Base-by-base conservation (phyloP, 1,140 invertebrate species). In the Drosophila teissieri region DNA sequence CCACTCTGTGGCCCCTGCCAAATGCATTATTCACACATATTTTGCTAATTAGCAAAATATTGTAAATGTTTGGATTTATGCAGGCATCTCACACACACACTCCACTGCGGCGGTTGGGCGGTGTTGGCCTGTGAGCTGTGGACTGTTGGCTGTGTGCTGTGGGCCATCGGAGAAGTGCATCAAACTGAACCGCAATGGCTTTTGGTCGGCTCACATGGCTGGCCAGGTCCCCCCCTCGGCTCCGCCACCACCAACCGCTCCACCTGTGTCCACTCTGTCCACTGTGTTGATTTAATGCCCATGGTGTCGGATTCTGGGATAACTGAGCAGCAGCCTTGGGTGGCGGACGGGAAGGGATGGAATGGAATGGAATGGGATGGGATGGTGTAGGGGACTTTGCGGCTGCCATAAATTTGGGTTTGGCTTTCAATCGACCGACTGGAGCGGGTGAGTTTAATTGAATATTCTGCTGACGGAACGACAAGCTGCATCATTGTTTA, bases 31-130 rank as follows among this genome's bases (percentile, higher is more conserved):
- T 88, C 84, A 88, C 84, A 84, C 84, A 78, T 84, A 89, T 88
- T 83, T 76, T 78, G 84, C 84, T 88, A 88, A 88, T 88, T 88
- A 88, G 84, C 85, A 88, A 88, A 88, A 88, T 88, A 88, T 88
- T 89, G 84, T 90, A 88, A 89, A 89, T 89, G 85, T 89, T 89
- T 84, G 85, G 64, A 88, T 89, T 89, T 84, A 73, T 84, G 84
- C 67, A 63, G 63, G 65, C 58, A 39, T 44, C 58, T 61, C 51
- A 48, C 61, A 44, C 46, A 76, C 56, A 40, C 36, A 27, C 46
- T n/a, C n/a, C 7, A 49, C 31, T 17, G 5, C 42, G 10, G 19
- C 3, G 34, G 19, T 7, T 17, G 7, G n/a, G 7, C 12, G 27
- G 19, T 5, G 12, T 19, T 34, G 31, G 40, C 27, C 7, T 31